Evolutionary conservation across 2,113 vertebrate species (phyloP), one percentile per base, ranked within the genome.

Genomic region (Elephantulus edwardii): DNA sequence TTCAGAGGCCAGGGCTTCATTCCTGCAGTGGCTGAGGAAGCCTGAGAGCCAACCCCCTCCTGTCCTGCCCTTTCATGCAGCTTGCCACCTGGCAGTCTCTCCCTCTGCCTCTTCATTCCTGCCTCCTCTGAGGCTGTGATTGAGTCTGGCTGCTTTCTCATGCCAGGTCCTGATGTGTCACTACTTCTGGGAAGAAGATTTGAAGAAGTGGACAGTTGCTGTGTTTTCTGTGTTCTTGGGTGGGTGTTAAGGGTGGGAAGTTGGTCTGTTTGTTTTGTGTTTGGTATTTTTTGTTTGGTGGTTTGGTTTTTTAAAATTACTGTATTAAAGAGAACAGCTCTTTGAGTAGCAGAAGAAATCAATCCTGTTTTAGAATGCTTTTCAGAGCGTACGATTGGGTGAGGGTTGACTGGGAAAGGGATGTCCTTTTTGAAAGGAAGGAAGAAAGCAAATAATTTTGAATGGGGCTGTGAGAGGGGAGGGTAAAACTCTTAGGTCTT

Each of bases 241-340:
- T 66, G 46, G 12, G 26, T n/a, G 12, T 9, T 24, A 24, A 33
- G 70, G 38, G 72, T 50, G 48, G 48, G 48, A 50, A 28, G 9
- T 22, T 60, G 28, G 22, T 24, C 28, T 60, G 26, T 60, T 33
- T 30, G 30, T 33, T 62, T 62, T 48, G 30, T 79, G 87, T 92
- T 83, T 92, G 84, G 76, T 76, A 33, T 95, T 24, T 30, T 80
- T 70, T n/a, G n/a, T n/a, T n/a, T n/a, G n/a, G n/a, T n/a, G n/a
- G n/a, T n/a, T n/a, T n/a, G n/a, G n/a, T n/a, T n/a, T n/a, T n/a
- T n/a, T n/a, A n/a, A n/a, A n/a, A n/a, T n/a, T n/a, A n/a, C n/a
- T n/a, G n/a, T n/a, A n/a, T n/a, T n/a, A n/a, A 24, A 42, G 48
- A 68, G 50, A 87, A 30, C 26, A 30, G 33, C 26, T n/a, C 71